These are phyloP conservation scores for Ostrea edulis DNA, from an alignment of 1,140 invertebrate species.

Conservation along the genomic window DNA sequence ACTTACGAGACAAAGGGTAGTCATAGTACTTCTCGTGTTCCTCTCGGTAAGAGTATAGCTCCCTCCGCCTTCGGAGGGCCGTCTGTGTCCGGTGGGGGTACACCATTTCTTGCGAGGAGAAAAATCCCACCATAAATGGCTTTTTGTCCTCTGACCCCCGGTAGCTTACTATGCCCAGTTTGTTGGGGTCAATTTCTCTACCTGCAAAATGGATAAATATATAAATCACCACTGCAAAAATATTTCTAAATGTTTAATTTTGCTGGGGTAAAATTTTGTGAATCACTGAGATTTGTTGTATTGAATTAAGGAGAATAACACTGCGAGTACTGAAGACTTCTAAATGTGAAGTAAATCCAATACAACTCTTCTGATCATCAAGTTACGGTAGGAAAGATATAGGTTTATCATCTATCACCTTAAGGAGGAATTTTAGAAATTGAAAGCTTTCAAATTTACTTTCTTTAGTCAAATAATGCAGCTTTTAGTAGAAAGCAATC, in stretches of 20 bases:
- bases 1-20: slow-evolving; percentile 14
- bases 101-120: slow-evolving; percentile 68
- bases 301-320: no score
- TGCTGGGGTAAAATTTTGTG: neutral
- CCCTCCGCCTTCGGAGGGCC: slow-evolving; percentile 51
- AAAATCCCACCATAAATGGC: slow-evolving; percentile 81
- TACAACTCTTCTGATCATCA: no score
- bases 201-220: slow-evolving; percentile 79
- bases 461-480: no score
- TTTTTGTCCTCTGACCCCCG: slow-evolving; percentile 89
- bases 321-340: no score
- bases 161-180: slow-evolving; percentile 89
- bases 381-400: no score
- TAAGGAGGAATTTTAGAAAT: no score
- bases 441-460: no score
- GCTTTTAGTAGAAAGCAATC: no score
- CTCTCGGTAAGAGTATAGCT: slow-evolving; percentile 59
- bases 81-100: slow-evolving; percentile 66
- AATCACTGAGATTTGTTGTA: no score
- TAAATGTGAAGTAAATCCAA: no score
- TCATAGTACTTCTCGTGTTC: slow-evolving; percentile 60
- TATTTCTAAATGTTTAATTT: neutral
- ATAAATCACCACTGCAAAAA: neutral
- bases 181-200: slow-evolving; percentile 89
- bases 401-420: no score